A percentile compares a stretch with the other conserved stretches of the same genome.
phyloP scores from a whole-genome alignment of 2,888 invertebrate species.

The Perizoma affinitatum region DNA sequence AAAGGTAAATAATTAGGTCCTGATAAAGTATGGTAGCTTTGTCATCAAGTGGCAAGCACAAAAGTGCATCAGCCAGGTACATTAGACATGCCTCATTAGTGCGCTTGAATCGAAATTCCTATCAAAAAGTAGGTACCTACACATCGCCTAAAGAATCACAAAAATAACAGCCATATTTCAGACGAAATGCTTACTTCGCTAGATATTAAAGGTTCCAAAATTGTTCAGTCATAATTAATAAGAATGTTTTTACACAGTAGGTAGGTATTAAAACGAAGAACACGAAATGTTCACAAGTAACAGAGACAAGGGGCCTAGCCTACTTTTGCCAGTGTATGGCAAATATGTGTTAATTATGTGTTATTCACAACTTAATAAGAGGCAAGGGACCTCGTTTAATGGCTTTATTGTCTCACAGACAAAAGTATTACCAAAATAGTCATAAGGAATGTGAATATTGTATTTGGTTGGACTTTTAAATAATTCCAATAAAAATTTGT shows the following conservation, averaged over 20 bases:
- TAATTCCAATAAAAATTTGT: conserved; percentile 4
- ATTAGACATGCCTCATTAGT: conserved; percentile 2
- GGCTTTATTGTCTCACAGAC: conserved; percentile 10
- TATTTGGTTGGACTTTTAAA: conserved; percentile 2
- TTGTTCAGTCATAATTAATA: conserved; percentile 76
- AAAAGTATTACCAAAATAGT: conserved; percentile 23
- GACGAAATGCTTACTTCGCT: conserved; percentile 63
- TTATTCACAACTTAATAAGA: no score
- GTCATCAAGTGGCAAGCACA: conserved; percentile 1
- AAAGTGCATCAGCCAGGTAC: background rate
- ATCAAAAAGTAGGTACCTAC: conserved; percentile 5
- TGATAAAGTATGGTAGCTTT: background rate
- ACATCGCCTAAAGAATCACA: conserved; percentile 57
- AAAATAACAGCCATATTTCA: conserved; percentile 69
- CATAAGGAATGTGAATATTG: conserved; percentile 4
- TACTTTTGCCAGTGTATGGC: no score
- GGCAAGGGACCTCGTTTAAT: background rate
- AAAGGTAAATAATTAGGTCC: no score
- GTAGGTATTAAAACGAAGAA: background rate
- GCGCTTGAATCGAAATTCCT: conserved; percentile 30
- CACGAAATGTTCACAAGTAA: background rate
- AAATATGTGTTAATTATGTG: no score
- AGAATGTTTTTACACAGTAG: conserved; percentile 54
- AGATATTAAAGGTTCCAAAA: conserved; percentile 76
- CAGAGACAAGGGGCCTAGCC: background rate